Evolutionary conservation across 2,888 invertebrate species (phyloP), one percentile per base, ranked within the genome.

Genomic region (Lasius fuliginosus): DNA sequence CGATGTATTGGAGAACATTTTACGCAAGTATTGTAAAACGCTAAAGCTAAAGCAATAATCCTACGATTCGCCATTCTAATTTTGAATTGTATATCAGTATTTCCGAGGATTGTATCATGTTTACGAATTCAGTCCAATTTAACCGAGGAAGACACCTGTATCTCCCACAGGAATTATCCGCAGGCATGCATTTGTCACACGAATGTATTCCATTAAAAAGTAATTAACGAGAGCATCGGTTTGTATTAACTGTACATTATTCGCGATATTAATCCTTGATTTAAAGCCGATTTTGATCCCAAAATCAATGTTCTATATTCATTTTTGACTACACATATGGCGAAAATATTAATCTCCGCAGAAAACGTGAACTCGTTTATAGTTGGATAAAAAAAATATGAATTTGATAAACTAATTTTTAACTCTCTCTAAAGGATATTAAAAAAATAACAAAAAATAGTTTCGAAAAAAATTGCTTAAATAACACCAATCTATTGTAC

Each of bases 171-270:
- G 46, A n/a, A 12, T 58, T 15, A 36, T 8, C 18, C 9, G 56
- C 69, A 5, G 64, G 9, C 12, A n/a, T 40, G 27, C 42, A 75
- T 42, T 67, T 67, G 30, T 23, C n/a, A 15, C 18, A 18, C 1
- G 58, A 33, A 53, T 56, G 77, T 68, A 49, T 58, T 64, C 40
- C 49, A 36, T 33, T 40, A 23, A 73, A 49, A 76, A 67, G 42
- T 83, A 86, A 86, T 86, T 87, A 77, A 74, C 77, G 60, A 60
- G 40, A 23, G 58, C 36, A 40, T 60, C 33, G 33, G 27, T 46
- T 68, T 33, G 18, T 8, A 49, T 49, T 42, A 27, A 64, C 60
- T 33, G 12, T 18, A 0, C 11, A n/a, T 71, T 60, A 30, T 18
- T 36, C 42, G 18, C 11, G 11, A 18, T 46, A 27, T 27, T 75